phyloP scores from a whole-genome alignment of 2,113 vertebrate genomes.

The Pangasianodon gigas region DNA sequence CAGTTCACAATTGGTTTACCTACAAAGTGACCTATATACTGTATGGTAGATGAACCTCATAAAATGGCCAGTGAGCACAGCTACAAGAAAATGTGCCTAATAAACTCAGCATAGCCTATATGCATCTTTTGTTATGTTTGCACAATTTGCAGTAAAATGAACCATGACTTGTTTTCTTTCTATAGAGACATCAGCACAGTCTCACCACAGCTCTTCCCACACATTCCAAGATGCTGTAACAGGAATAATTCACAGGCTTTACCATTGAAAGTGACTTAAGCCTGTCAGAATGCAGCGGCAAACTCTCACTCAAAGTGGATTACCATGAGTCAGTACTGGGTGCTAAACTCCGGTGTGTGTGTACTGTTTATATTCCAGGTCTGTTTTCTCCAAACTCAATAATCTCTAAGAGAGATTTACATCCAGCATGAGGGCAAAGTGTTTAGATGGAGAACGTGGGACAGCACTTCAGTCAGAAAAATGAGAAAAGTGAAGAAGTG shows the following conservation, averaged over 20 bases:
- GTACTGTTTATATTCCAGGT: constrained; percentile 39
- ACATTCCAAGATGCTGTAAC: constrained; percentile 8
- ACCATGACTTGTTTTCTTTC: background rate
- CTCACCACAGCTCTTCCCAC: background rate
- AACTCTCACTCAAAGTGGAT: constrained; percentile 51
- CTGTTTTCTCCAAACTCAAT: constrained; percentile 46
- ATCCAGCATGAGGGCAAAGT: constrained; percentile 21
- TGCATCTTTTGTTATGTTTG: background rate
- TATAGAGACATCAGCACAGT: constrained; percentile 2
- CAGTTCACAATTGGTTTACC: background rate
- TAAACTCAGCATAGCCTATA: background rate
- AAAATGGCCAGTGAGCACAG: background rate
- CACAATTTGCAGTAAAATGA: background rate
- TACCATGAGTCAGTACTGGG: constrained; percentile 32
- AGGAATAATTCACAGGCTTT: constrained; percentile 46
- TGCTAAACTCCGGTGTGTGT: constrained; percentile 13
- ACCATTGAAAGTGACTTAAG: constrained; percentile 42
- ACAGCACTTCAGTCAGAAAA: background rate
- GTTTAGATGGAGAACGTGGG: background rate
- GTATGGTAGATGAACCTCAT: background rate
- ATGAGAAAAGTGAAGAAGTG: constrained; percentile 14
- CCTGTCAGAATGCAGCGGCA: constrained; percentile 30
- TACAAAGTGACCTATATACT: background rate
- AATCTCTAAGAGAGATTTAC: constrained; percentile 44
- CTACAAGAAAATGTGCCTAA: background rate